phyloP scores from a whole-genome alignment of 2,888 invertebrate genomes.

The Dicycla oo region DNA sequence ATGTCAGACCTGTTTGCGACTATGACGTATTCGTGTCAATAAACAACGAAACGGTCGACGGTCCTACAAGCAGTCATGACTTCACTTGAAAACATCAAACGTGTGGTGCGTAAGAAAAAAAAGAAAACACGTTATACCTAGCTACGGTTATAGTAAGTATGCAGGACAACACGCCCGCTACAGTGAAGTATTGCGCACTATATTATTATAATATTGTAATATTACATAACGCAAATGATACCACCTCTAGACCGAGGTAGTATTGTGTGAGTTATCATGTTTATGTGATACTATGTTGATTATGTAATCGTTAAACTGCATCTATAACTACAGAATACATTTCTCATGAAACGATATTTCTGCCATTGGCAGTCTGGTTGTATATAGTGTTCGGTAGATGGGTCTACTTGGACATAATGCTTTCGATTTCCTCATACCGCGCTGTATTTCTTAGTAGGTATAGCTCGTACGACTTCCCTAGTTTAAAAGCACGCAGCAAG shows the following conservation, averaged over 20 bases:
- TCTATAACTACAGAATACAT: conserved; percentile 12
- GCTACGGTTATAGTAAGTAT: conserved; percentile 25
- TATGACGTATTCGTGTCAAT: conserved; percentile 47
- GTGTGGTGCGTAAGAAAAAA: conserved; percentile 24
- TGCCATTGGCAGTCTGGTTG: not conserved
- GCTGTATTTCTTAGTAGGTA: not conserved
- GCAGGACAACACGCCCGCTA: conserved; percentile 19
- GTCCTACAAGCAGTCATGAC: conserved; percentile 25
- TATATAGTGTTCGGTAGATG: not conserved
- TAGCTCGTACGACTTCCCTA: conserved; percentile 5
- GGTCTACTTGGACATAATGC: not conserved
- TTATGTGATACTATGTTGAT: conserved; percentile 33
- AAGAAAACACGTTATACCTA: conserved; percentile 38
- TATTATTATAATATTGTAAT: conserved; percentile 40
- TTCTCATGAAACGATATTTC: not conserved
- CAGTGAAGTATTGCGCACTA: conserved; percentile 57
- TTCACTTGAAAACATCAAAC: conserved; percentile 32
- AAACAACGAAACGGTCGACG: conserved; percentile 48
- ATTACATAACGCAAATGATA: conserved; percentile 47
- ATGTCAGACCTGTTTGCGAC: conserved; percentile 38
- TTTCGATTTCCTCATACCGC: conserved; percentile 2
- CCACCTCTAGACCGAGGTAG: conserved; percentile 28
- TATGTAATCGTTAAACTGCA: conserved; percentile 36
- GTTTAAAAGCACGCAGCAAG: not conserved
- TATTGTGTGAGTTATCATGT: conserved; percentile 45